phyloP scores from a whole-genome alignment of 2,797 vertebrate genomes.

The Setipinna tenuifilis region DNA sequence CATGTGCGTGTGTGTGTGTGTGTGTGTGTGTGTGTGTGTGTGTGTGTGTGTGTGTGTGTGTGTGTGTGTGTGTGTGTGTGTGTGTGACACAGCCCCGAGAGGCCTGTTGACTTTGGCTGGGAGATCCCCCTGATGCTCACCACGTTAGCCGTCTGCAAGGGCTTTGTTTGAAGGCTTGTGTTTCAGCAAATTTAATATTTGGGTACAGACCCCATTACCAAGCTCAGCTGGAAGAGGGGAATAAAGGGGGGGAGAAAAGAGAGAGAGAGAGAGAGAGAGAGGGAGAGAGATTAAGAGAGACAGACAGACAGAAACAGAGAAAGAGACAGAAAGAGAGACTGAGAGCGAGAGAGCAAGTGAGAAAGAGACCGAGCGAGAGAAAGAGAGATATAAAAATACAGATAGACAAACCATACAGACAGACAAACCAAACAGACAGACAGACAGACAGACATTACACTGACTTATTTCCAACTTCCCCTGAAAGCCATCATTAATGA shows the following conservation, averaged over 20 bases:
- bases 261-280: slow-evolving; percentile 25
- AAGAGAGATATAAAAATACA: not conserved
- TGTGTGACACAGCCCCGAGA: not conserved
- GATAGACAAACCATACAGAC: not conserved
- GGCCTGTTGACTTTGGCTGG: not conserved
- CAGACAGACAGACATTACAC: not conserved
- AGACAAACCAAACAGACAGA: not conserved
- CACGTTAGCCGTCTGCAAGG: not conserved
- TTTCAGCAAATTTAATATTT: slow-evolving; percentile 23
- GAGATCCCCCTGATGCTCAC: not conserved
- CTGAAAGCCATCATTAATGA: not conserved
- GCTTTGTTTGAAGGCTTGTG: slow-evolving; percentile 11
- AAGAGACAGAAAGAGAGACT: not conserved
- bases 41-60: not conserved
- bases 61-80: too few species aligned
- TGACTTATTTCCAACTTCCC: not conserved
- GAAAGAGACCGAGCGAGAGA: not conserved
- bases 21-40: slow-evolving; percentile 33
- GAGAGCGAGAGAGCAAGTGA: not conserved
- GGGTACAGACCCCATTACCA: slow-evolving; percentile 2
- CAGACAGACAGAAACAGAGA: slow-evolving; percentile 41
- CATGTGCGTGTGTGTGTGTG: slow-evolving; percentile 32
- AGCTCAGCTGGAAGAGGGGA: not conserved
- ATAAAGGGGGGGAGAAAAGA: not conserved
- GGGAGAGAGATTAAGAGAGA: slow-evolving; percentile 24